Evolutionary conservation across 2,888 invertebrate genomes (phyloP).

Genomic region (Acheta domesticus): DNA sequence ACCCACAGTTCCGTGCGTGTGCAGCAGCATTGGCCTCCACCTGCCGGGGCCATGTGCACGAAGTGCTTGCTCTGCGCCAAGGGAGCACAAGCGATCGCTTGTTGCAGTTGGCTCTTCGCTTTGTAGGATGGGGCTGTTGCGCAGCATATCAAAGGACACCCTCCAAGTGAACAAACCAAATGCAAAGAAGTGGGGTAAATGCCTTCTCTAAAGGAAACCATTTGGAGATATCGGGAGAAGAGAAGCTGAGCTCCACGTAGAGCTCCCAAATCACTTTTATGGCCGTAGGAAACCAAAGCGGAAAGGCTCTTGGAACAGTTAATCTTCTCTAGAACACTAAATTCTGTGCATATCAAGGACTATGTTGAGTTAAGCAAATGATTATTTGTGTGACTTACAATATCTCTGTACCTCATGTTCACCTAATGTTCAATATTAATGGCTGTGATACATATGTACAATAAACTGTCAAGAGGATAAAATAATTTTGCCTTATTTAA

Average conservation of each 20-base stretch:
- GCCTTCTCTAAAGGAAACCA: no score
- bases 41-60: constrained; percentile 57
- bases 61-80: background rate
- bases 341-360: no score
- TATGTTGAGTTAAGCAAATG: background rate
- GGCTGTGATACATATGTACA: background rate
- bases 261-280: no score
- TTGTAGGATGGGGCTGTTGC: background rate
- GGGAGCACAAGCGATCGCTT: constrained; percentile 56
- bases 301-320: no score
- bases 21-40: constrained; percentile 66
- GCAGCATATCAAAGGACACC: background rate
- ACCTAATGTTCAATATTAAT: background rate
- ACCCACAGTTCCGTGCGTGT: constrained; percentile 68
- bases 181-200: no score
- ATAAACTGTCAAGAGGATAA: background rate
- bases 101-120: constrained; percentile 54
- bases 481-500: no score
- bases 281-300: no score
- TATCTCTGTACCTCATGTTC: background rate
- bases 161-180: no score
- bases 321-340: no score
- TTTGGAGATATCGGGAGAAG: no score
- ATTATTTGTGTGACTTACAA: background rate
- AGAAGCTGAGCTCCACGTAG: no score